A percentile compares a stretch with the other conserved stretches of the same genome.
These are phyloP conservation scores for Cinara cedri DNA, from an alignment of 2,888 invertebrate genomes.

Conservation along the genomic window DNA sequence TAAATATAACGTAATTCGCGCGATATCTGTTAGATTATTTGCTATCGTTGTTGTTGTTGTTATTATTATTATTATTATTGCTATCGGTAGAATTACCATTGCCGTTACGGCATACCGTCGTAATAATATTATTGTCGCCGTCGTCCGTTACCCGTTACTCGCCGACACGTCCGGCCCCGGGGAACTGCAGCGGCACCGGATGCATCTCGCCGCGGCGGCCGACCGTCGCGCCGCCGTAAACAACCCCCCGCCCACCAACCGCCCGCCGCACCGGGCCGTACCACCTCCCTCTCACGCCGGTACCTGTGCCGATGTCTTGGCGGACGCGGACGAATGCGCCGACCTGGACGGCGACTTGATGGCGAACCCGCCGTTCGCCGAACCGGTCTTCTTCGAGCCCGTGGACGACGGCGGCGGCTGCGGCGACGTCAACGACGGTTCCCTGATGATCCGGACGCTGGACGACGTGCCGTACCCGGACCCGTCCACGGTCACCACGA, in stretches of 20 bases:
- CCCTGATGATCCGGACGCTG: constrained; percentile 57
- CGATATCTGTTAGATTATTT: too few relatives aligned
- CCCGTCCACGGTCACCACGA: constrained; percentile 43
- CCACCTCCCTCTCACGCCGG: neutral
- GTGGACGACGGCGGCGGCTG: constrained; percentile 32
- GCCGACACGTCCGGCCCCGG: neutral
- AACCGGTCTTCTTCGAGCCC: constrained; percentile 47
- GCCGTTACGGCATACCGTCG: too few relatives aligned
- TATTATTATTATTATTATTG: neutral
- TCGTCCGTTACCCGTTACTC: neutral
- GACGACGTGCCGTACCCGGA: constrained; percentile 3
- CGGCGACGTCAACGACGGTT: constrained; percentile 55
- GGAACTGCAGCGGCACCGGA: neutral
- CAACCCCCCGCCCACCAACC: neutral
- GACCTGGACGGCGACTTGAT: constrained; percentile 58
- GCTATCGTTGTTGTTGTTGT: neutral
- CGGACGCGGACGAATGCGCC: constrained; percentile 35
- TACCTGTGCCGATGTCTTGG: constrained; percentile 51
- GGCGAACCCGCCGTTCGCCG: constrained; percentile 58
- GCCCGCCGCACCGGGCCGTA: neutral
- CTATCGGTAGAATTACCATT: too few relatives aligned
- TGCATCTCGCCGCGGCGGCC: neutral
- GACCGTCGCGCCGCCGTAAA: neutral
- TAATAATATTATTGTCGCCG: neutral
- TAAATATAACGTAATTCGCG: too few relatives aligned